Evolutionary conservation across 2,797 vertebrate species (phyloP).

Genomic region (Scolopax bukidnonensis): DNA sequence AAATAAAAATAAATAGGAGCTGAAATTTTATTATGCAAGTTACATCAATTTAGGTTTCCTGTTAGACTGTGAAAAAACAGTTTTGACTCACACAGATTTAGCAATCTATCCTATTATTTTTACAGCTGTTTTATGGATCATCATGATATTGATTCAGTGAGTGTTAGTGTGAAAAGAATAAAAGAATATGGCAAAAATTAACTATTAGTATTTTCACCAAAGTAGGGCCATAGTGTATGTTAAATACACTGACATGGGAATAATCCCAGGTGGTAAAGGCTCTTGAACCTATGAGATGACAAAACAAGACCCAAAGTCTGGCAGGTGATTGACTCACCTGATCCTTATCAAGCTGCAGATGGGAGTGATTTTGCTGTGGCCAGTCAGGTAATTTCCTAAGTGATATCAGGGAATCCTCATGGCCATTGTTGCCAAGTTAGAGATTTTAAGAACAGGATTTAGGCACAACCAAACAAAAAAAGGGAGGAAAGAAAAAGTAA

Average conservation of each 20-base stretch:
- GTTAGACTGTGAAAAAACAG: not conserved
- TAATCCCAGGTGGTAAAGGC: not conserved
- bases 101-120: not conserved
- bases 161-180: not conserved
- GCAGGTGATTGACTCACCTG: not conserved
- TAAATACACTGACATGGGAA: not conserved
- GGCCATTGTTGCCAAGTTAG: not conserved
- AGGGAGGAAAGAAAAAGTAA: not conserved
- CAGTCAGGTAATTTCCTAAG: not conserved
- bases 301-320: rapidly evolving
- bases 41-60: not conserved
- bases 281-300: not conserved
- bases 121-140: not conserved
- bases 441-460: not conserved
- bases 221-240: not conserved
- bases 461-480: not conserved
- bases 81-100: not conserved
- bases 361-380: not conserved
- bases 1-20: not conserved
- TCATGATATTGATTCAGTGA: not conserved
- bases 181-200: not conserved
- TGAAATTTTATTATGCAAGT: not conserved
- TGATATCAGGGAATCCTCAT: not conserved
- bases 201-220: not conserved
- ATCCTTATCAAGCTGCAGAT: not conserved